Conservation (phyloP, 2,797 vertebrate genomes). For the Poecilia picta region DNA sequence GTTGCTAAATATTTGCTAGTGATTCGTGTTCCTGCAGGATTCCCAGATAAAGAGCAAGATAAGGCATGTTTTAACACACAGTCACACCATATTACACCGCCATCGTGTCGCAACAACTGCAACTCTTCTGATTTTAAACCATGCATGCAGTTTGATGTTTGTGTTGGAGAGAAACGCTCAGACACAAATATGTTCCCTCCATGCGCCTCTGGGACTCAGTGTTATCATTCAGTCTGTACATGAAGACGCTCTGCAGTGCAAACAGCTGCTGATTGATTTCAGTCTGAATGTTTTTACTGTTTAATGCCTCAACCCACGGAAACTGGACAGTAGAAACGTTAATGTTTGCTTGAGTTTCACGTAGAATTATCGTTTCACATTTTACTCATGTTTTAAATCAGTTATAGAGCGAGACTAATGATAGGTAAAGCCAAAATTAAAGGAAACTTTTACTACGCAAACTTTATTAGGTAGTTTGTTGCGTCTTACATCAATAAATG, state of each 20-base stretch:
- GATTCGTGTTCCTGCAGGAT: conserved; percentile 28
- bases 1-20: background rate
- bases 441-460: background rate
- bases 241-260: conserved; percentile 9
- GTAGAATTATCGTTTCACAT: too few species aligned
- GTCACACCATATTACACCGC: conserved; percentile 4
- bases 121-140: conserved; percentile 50
- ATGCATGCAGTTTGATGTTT: conserved; percentile 50
- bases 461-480: background rate
- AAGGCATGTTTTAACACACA: conserved; percentile 46
- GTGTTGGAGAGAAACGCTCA: conserved; percentile 27
- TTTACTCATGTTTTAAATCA: background rate
- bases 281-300: background rate
- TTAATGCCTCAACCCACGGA: background rate
- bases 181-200: conserved; percentile 4
- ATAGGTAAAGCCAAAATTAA: background rate
- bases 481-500: background rate
- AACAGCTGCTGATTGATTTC: background rate
- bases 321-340: background rate
- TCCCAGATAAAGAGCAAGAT: conserved; percentile 34
- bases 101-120: conserved; percentile 58
- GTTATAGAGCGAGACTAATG: background rate
- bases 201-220: background rate
- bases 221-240: conserved; percentile 1
- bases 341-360: background rate